These are phyloP conservation scores for Urocynchramus pylzowi DNA, from an alignment of 2,113 vertebrate species.

Conservation along the genomic window DNA sequence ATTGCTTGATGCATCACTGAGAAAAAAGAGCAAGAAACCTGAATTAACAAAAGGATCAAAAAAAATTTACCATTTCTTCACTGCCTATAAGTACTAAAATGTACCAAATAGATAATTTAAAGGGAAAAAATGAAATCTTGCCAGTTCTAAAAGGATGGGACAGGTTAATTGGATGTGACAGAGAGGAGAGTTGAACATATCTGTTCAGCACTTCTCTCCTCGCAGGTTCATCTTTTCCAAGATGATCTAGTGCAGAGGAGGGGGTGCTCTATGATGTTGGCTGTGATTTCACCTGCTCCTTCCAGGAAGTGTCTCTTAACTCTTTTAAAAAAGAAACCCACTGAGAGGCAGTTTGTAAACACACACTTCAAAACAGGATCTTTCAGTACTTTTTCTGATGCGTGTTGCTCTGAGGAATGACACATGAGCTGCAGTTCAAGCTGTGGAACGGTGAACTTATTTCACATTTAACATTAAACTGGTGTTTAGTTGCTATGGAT, in stretches of 20 bases:
- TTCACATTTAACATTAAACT: not conserved
- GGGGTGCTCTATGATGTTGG: not conserved
- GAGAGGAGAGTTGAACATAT: not conserved
- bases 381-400: not conserved
- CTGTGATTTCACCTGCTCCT: not conserved
- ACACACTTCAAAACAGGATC: not conserved
- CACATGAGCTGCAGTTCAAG: not conserved
- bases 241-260: not conserved
- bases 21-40: not conserved
- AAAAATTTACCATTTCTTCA: not conserved
- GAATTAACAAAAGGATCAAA: not conserved
- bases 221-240: not conserved
- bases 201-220: not conserved
- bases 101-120: not conserved
- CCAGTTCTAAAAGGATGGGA: not conserved
- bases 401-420: not conserved
- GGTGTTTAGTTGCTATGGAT: not conserved
- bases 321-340: not conserved
- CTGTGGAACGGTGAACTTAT: not conserved
- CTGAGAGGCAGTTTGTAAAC: not conserved
- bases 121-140: not conserved
- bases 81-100: not conserved
- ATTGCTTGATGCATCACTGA: not conserved
- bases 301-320: not conserved
- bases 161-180: not conserved